Conservation (phyloP, 1,140 invertebrate genomes). For the Muscidifurax raptorellus region DNA sequence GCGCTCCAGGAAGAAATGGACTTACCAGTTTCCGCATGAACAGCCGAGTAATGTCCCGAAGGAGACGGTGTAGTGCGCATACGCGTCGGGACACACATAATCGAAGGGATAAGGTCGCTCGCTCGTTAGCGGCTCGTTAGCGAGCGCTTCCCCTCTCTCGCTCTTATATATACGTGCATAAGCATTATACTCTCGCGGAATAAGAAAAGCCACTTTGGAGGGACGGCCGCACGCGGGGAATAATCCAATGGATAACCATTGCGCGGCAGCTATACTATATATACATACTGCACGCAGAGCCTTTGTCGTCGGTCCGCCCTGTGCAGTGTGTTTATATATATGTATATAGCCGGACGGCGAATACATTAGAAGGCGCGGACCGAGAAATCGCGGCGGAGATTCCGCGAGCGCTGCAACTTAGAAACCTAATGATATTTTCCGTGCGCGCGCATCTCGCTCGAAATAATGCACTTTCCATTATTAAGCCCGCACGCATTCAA, state of each 20-base stretch:
- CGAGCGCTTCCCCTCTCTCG: background rate
- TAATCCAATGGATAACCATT: constrained; percentile 38
- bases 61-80: background rate
- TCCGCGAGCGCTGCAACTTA: background rate
- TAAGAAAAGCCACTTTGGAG: constrained; percentile 46
- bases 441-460: background rate
- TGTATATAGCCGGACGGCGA: background rate
- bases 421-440: constrained; percentile 37
- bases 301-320: constrained; percentile 31
- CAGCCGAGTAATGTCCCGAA: constrained; percentile 26
- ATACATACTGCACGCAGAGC: background rate
- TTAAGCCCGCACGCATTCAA: constrained; percentile 36
- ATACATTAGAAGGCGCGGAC: constrained; percentile 3
- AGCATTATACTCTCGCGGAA: constrained; percentile 10
- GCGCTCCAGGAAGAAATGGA: constrained; percentile 16
- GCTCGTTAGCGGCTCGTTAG: constrained; percentile 53
- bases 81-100: constrained; percentile 19
- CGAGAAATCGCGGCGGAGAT: background rate
- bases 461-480: constrained; percentile 47
- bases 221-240: background rate
- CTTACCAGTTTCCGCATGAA: constrained; percentile 16
- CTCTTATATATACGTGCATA: background rate
- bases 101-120: constrained; percentile 46
- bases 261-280: no score
- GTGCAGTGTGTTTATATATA: background rate